phyloP scores from a whole-genome alignment of 1,140 invertebrate species.

The Hetaerina americana region DNA sequence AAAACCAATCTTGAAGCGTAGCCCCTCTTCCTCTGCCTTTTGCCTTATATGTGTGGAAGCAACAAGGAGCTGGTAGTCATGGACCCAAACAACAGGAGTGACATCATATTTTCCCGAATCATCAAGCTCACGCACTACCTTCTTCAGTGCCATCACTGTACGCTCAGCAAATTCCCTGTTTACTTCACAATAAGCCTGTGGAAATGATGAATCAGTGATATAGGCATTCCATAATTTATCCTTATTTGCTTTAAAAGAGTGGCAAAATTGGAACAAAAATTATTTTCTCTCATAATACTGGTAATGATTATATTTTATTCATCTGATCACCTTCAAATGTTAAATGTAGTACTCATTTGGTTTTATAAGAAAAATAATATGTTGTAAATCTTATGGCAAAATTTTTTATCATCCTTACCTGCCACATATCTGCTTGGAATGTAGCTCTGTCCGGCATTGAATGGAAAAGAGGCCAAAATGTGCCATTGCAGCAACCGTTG shows the following conservation, averaged over 20 bases:
- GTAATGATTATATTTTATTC: no score
- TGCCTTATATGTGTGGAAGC: constrained; percentile 78
- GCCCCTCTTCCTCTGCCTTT: constrained; percentile 59
- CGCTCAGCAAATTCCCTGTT: constrained; percentile 72
- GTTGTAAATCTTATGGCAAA: background rate
- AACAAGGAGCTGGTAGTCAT: constrained; percentile 85
- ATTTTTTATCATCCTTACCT: constrained; percentile 22
- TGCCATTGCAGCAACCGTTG: constrained; percentile 84
- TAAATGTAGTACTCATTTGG: no score
- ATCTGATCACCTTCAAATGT: no score
- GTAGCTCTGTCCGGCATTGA: constrained; percentile 73
- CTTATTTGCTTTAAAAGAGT: no score
- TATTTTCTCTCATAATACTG: no score
- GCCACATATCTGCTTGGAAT: constrained; percentile 68
- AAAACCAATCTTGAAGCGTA: constrained; percentile 70
- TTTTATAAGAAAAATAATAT: no score
- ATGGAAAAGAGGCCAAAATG: constrained; percentile 84
- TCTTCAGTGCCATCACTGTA: constrained; percentile 56
- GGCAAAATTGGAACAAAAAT: no score
- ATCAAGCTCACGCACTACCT: constrained; percentile 24
- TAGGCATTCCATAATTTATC: no score
- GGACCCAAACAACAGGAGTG: constrained; percentile 73
- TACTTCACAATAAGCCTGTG: constrained; percentile 55
- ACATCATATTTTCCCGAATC: constrained; percentile 39
- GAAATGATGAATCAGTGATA: no score